Evolutionary conservation across 2,113 vertebrate genomes (phyloP).

Genomic region (Triplophysa tibetana): DNA sequence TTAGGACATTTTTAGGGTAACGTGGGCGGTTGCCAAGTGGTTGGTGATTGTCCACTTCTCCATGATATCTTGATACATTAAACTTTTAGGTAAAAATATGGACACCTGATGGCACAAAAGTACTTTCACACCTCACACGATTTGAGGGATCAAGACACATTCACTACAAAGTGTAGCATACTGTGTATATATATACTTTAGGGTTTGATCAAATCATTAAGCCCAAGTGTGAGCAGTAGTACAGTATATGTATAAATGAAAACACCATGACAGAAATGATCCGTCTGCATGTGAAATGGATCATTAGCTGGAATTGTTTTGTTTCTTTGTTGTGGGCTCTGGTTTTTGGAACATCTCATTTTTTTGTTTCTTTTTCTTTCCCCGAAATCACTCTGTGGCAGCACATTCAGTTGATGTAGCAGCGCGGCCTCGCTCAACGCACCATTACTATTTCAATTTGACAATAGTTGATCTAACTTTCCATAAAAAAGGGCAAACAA

Average conservation of each 20-base stretch:
- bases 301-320: not conserved
- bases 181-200: not conserved
- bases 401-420: slow-evolving; percentile 22
- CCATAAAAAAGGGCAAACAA: slow-evolving; percentile 18
- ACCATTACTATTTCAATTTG: slow-evolving; percentile 34
- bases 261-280: not conserved
- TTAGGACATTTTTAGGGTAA: no score
- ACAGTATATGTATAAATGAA: not conserved
- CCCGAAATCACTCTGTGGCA: slow-evolving; percentile 14
- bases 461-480: slow-evolving; percentile 16
- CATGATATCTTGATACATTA: no score
- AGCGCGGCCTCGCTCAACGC: slow-evolving; percentile 3
- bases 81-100: no score
- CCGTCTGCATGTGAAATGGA: not conserved
- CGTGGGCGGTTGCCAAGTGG: no score
- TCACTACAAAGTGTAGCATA: no score
- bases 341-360: not conserved
- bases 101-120: no score
- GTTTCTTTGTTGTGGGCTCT: slow-evolving; percentile 2
- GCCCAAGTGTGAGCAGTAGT: not conserved
- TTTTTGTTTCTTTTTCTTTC: not conserved
- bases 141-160: no score
- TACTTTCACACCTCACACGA: no score
- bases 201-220: not conserved
- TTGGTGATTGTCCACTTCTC: no score